phyloP scores from a whole-genome alignment of 2,113 vertebrate genomes.

The Etia nguti region DNA sequence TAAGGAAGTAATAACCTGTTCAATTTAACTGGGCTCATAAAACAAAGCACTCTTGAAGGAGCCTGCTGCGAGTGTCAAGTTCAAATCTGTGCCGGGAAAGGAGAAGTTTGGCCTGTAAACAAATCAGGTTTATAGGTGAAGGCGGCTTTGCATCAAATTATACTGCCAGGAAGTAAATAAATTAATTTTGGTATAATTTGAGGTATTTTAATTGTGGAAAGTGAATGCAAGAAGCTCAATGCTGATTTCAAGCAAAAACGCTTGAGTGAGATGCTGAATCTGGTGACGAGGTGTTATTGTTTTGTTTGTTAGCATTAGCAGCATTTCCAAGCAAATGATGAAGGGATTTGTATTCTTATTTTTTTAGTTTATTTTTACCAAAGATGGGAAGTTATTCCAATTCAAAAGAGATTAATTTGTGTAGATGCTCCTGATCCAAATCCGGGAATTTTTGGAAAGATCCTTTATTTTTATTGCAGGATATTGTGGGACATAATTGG shows the following conservation, averaged over 20 bases:
- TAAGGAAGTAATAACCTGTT: slow-evolving; percentile 44
- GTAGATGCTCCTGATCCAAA: neutral
- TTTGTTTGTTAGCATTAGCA: neutral
- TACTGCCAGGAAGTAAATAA: neutral
- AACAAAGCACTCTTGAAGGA: neutral
- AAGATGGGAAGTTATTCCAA: neutral
- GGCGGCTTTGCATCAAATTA: fast-evolving
- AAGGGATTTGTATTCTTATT: neutral
- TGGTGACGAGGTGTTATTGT: neutral
- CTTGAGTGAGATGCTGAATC: neutral
- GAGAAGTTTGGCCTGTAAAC: neutral
- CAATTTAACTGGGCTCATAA: slow-evolving; percentile 2
- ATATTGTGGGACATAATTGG: neutral
- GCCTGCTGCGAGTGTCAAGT: neutral
- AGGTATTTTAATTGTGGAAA: neutral
- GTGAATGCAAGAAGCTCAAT: neutral
- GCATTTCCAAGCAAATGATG: neutral
- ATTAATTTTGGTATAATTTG: neutral
- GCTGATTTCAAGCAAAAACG: neutral
- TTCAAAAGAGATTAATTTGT: neutral
- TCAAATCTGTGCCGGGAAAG: neutral
- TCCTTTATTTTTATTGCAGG: neutral
- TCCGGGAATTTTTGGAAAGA: neutral
- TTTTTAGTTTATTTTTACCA: neutral
- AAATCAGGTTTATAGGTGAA: neutral